phyloP scores from a whole-genome alignment of 2,113 vertebrate species.

The Sander vitreus region DNA sequence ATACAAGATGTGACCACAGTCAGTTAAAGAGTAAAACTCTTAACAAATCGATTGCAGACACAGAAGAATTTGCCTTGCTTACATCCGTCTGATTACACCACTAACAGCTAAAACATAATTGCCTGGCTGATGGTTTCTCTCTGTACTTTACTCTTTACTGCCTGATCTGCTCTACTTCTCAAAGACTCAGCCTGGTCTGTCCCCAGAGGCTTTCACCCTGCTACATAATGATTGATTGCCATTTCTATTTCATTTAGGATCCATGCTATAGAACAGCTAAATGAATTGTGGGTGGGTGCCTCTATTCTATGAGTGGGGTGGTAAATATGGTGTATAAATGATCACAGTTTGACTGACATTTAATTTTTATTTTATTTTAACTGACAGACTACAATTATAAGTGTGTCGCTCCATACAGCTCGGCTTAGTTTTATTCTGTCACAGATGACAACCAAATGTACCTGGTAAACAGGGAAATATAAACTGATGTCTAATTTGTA shows the following conservation, averaged over 20 bases:
- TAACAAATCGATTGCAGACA: constrained; percentile 14
- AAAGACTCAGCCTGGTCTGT: constrained; percentile 42
- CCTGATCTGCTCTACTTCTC: constrained; percentile 65
- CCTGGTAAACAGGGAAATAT: constrained; percentile 20
- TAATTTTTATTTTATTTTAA: constrained; percentile 71
- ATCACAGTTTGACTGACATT: constrained; percentile 71
- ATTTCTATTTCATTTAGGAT: constrained; percentile 64
- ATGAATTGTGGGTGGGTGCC: constrained; percentile 60
- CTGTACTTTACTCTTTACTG: constrained; percentile 37
- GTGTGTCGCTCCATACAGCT: not conserved
- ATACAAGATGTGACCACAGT: constrained; percentile 1
- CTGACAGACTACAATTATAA: constrained; percentile 60
- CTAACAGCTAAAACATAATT: constrained; percentile 39
- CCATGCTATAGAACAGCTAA: constrained; percentile 51
- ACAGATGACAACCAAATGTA: constrained; percentile 24
- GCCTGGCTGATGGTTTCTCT: constrained; percentile 27
- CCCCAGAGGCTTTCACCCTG: constrained; percentile 58
- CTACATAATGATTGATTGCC: constrained; percentile 63
- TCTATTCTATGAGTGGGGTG: constrained; percentile 35
- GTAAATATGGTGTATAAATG: constrained; percentile 52
- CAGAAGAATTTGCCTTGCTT: constrained; percentile 7
- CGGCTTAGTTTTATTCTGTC: constrained; percentile 26
- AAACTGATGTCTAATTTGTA: constrained; percentile 10
- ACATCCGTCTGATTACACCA: constrained; percentile 44
- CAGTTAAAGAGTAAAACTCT: not conserved